Percentiles rank a stretch among this genome's conserved stretches.
Evolutionary conservation across 2,113 vertebrate genomes (phyloP).

Genomic region (Grammomys dolichurus): DNA sequence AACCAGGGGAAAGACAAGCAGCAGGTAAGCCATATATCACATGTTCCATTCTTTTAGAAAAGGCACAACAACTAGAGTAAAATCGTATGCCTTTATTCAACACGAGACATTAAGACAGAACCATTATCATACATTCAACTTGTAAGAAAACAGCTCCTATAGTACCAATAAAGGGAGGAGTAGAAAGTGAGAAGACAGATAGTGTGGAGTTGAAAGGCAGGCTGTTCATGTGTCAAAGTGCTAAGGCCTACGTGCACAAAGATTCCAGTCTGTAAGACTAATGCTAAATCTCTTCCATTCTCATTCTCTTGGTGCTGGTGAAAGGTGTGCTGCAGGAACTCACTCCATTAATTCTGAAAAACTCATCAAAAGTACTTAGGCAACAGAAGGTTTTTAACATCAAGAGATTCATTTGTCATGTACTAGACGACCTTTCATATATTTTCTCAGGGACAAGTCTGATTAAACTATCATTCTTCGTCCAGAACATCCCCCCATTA

Average conservation of each 20-base stretch:
- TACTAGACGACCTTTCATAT: not conserved
- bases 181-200: constrained; percentile 59
- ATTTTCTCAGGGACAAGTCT: constrained; percentile 9
- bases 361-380: constrained; percentile 31
- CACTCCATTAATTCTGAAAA: not conserved
- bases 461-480: constrained; percentile 5
- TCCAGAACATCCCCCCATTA: not conserved
- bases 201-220: constrained; percentile 73
- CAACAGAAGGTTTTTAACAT: constrained; percentile 20
- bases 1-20: not conserved
- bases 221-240: constrained; percentile 63
- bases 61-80: constrained; percentile 26
- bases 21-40: not conserved
- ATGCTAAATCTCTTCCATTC: not conserved
- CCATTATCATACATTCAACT: constrained; percentile 90
- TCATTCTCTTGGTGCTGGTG: constrained; percentile 66
- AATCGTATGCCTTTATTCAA: constrained; percentile 83
- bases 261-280: constrained; percentile 15
- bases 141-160: constrained; percentile 84
- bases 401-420: not conserved
- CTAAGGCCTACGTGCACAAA: constrained; percentile 39
- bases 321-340: constrained; percentile 8
- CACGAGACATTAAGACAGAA: constrained; percentile 87
- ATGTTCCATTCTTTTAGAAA: not conserved
- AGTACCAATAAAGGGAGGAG: constrained; percentile 71